Evolutionary conservation across 2,113 vertebrate species (phyloP).

Genomic region (Lepisosteus osseus): DNA sequence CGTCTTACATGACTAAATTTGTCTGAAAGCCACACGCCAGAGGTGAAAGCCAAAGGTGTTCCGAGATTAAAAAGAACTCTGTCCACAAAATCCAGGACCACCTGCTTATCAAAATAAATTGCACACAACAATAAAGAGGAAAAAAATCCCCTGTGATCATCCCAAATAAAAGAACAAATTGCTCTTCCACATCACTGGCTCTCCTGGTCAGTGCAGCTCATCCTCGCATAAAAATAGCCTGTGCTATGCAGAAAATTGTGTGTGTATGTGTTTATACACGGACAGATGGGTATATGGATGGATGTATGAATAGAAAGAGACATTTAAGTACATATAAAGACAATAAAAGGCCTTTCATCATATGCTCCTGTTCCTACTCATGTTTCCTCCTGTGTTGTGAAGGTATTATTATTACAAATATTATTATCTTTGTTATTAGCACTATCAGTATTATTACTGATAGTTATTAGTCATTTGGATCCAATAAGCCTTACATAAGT

Average conservation of each 20-base stretch:
- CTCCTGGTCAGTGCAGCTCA: not conserved
- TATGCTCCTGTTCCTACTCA: too few species aligned
- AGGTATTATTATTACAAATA: too few species aligned
- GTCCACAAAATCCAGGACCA: constrained; percentile 13
- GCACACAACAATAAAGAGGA: constrained; percentile 10
- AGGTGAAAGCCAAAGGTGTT: constrained; percentile 21
- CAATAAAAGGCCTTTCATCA: too few species aligned
- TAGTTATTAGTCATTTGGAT: too few species aligned
- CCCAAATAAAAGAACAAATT: constrained; percentile 6
- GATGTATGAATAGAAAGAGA: too few species aligned
- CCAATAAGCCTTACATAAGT: too few species aligned
- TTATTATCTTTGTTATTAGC: too few species aligned
- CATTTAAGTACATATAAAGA: too few species aligned
- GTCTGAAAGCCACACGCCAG: constrained; percentile 14
- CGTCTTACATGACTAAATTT: constrained; percentile 25
- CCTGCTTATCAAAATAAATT: constrained; percentile 27
- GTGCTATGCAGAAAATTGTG: too few species aligned
- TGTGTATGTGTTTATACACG: not conserved
- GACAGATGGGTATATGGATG: too few species aligned
- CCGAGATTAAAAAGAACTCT: constrained; percentile 16
- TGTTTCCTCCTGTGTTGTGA: too few species aligned
- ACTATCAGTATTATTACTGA: too few species aligned
- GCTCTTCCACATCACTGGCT: not conserved
- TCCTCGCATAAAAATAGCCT: not conserved
- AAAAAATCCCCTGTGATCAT: constrained; percentile 10